Percentiles rank a stretch among this genome's conserved stretches.
Evolutionary conservation across 1,140 invertebrate genomes (phyloP).

Genomic region (Halesus radiatus): DNA sequence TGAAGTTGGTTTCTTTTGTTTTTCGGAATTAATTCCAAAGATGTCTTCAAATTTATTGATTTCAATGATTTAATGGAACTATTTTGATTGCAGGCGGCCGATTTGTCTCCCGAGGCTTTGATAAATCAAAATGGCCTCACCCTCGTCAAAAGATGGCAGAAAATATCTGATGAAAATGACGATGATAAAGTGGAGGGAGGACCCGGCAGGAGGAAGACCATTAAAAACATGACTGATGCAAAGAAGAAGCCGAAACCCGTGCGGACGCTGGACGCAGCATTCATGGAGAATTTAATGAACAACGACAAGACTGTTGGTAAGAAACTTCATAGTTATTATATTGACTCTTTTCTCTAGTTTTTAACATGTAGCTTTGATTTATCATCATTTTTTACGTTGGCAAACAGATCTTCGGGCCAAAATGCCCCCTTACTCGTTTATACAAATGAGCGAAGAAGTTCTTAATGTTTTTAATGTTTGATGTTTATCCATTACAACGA

Average conservation of each 20-base stretch:
- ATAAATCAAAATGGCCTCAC: constrained; percentile 94
- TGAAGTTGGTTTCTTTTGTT: neutral
- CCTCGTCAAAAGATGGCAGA: constrained; percentile 92
- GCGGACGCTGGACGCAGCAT: constrained; percentile 93
- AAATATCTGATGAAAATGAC: constrained; percentile 89
- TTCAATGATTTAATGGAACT: no score
- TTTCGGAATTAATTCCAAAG: no score
- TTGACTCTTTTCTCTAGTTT: no score
- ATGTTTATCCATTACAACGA: no score
- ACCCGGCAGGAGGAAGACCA: constrained; percentile 87
- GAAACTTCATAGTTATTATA: constrained; percentile 63
- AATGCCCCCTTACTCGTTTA: no score
- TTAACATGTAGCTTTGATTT: no score
- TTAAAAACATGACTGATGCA: constrained; percentile 91
- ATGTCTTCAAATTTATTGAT: neutral
- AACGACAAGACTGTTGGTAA: constrained; percentile 79
- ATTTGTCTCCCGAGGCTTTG: constrained; percentile 88
- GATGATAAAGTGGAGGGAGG: constrained; percentile 90
- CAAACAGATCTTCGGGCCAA: no score
- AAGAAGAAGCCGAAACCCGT: constrained; percentile 88
- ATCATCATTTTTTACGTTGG: no score
- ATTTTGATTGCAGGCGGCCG: constrained; percentile 77
- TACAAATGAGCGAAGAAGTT: no score
- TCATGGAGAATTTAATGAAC: constrained; percentile 92
- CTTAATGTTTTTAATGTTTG: no score